phyloP scores from a whole-genome alignment of 2,797 vertebrate genomes.

The Rachycentron canadum region DNA sequence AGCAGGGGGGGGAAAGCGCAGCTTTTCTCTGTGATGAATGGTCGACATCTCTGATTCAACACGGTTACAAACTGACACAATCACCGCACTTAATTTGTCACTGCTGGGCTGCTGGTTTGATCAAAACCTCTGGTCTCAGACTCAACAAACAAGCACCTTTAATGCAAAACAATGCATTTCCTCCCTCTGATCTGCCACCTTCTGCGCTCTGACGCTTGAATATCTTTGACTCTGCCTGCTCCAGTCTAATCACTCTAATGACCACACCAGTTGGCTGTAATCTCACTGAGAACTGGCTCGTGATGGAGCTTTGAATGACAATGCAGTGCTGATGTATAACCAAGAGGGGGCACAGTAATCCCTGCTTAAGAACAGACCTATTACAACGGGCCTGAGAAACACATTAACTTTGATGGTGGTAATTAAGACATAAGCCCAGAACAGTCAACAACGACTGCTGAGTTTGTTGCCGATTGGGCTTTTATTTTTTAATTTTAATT shows the following conservation, averaged over 20 bases:
- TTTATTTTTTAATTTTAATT: slow-evolving; percentile 8
- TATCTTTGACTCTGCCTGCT: slow-evolving; percentile 12
- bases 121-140: slow-evolving; percentile 36
- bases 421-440: slow-evolving; percentile 7
- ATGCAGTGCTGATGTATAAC: slow-evolving; percentile 53
- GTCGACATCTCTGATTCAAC: slow-evolving; percentile 39
- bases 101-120: slow-evolving; percentile 33
- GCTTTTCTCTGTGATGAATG: slow-evolving; percentile 59
- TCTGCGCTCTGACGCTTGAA: background rate
- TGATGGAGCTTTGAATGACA: slow-evolving; percentile 35
- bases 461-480: slow-evolving; percentile 17
- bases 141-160: slow-evolving; percentile 28
- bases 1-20: background rate
- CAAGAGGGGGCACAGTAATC: slow-evolving; percentile 78
- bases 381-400: background rate
- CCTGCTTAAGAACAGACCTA: slow-evolving; percentile 54
- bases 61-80: slow-evolving; percentile 66
- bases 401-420: slow-evolving; percentile 5
- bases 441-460: background rate
- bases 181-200: background rate
- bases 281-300: slow-evolving; percentile 19
- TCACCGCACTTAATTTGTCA: slow-evolving; percentile 67
- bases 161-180: slow-evolving; percentile 30
- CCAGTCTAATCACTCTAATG: slow-evolving; percentile 35
- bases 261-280: slow-evolving; percentile 29